Conservation (phyloP, 2,888 invertebrate genomes). For the Sarcophaga subvicina region DNA sequence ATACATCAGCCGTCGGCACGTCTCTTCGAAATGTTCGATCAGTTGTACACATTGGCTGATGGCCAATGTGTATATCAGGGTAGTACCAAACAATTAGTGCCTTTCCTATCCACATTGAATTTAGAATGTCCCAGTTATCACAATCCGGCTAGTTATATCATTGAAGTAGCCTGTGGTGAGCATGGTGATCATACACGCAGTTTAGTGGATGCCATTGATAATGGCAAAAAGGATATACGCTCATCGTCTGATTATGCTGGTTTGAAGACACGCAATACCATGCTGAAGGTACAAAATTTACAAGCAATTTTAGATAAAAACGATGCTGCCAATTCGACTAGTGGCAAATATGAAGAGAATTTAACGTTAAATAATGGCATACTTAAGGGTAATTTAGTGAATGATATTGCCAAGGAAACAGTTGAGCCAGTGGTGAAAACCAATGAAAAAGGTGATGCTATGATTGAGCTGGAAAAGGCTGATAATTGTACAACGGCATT, state of each 20-base stretch:
- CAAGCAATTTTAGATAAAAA: slow-evolving; percentile 83
- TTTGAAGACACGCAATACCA: slow-evolving; percentile 82
- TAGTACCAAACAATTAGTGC: slow-evolving; percentile 91
- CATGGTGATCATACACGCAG: slow-evolving; percentile 95
- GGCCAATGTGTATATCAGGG: slow-evolving; percentile 98
- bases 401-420: slow-evolving; percentile 84
- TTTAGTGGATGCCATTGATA: slow-evolving; percentile 92
- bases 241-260: slow-evolving; percentile 88
- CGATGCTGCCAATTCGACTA: slow-evolving; percentile 80
- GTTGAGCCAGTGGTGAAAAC: slow-evolving; percentile 71
- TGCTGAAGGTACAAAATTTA: slow-evolving; percentile 83
- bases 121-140: slow-evolving; percentile 97
- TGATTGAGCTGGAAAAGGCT: slow-evolving; percentile 84
- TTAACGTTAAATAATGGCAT: slow-evolving; percentile 80
- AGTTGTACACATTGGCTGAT: slow-evolving; percentile 95
- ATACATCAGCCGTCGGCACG: slow-evolving; percentile 97
- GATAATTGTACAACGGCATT: slow-evolving; percentile 87
- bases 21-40: slow-evolving; percentile 97
- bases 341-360: slow-evolving; percentile 79
- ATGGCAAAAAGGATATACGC: slow-evolving; percentile 91
- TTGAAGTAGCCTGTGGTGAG: slow-evolving; percentile 98
- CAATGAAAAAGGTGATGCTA: slow-evolving; percentile 79
- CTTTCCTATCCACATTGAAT: slow-evolving; percentile 90
- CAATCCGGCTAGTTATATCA: slow-evolving; percentile 98
- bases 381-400: slow-evolving; percentile 84